phyloP scores from a whole-genome alignment of 2,797 vertebrate genomes.

The Bradypodion ventrale region DNA sequence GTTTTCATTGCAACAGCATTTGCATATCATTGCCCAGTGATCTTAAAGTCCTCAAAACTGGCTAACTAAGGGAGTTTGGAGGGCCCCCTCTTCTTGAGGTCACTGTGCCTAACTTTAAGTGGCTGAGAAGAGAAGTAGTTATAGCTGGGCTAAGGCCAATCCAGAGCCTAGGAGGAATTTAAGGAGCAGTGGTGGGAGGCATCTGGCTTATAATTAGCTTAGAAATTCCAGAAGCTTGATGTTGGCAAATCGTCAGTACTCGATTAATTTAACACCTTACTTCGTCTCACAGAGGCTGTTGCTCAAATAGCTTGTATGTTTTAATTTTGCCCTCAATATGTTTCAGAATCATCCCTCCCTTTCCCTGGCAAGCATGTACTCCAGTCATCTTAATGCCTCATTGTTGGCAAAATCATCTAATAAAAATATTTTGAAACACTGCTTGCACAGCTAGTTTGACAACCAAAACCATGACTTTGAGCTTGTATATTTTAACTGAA shows the following conservation, averaged over 20 bases:
- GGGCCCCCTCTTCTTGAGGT: background rate
- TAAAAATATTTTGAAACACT: background rate
- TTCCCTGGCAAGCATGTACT: background rate
- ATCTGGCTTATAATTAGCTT: background rate
- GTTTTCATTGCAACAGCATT: background rate
- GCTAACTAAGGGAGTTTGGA: background rate
- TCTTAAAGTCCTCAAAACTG: background rate
- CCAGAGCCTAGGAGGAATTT: background rate
- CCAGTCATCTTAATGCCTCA: background rate
- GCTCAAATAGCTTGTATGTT: background rate
- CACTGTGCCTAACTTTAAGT: background rate
- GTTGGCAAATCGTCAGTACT: background rate
- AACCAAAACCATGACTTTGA: background rate
- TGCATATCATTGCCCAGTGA: background rate
- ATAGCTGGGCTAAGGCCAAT: background rate
- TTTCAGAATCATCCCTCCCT: background rate
- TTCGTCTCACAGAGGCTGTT: background rate
- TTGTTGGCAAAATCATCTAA: background rate
- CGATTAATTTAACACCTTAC: background rate
- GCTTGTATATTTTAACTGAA: background rate
- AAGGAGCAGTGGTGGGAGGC: background rate
- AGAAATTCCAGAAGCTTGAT: background rate
- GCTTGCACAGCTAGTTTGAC: background rate
- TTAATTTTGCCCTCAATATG: background rate
- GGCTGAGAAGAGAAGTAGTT: background rate